Conservation (phyloP, 2,888 invertebrate species). For the Eulithis testata region DNA sequence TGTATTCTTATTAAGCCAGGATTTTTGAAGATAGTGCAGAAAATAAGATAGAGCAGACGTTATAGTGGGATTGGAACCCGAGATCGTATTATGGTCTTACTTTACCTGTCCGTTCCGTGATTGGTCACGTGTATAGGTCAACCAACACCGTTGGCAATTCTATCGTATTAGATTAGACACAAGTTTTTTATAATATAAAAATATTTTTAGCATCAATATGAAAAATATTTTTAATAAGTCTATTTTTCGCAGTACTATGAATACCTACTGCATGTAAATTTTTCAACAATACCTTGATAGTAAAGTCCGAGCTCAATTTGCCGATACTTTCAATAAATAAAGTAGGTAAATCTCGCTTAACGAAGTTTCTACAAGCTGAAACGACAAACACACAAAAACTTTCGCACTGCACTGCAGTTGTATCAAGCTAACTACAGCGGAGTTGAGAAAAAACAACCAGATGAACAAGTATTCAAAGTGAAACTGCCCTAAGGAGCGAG, state of each 20-base stretch:
- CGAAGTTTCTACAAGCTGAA: slow-evolving; percentile 17
- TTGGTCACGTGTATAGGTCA: too few relatives aligned
- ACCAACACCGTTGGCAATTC: too few relatives aligned
- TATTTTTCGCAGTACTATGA: too few relatives aligned
- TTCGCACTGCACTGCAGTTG: slow-evolving; percentile 38
- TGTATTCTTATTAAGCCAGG: background rate
- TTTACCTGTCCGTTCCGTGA: too few relatives aligned
- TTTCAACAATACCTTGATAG: too few relatives aligned
- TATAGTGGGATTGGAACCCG: background rate
- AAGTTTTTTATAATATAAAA: too few relatives aligned
- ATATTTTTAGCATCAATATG: too few relatives aligned
- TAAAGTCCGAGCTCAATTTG: background rate
- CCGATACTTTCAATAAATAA: slow-evolving; percentile 19
- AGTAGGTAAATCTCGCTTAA: slow-evolving; percentile 17
- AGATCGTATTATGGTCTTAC: too few relatives aligned
- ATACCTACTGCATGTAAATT: too few relatives aligned
- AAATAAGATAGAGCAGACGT: background rate
- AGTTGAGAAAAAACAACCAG: slow-evolving; percentile 39
- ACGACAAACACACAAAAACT: slow-evolving; percentile 35
- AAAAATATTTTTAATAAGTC: too few relatives aligned
- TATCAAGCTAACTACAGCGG: slow-evolving; percentile 39
- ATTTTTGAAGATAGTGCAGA: background rate
- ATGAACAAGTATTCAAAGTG: slow-evolving; percentile 44
- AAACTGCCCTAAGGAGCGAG: slow-evolving; percentile 44
- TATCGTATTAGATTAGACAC: too few relatives aligned